Conservation (phyloP, 2,888 invertebrate genomes). For the Pseudolycoriella hygida region DNA sequence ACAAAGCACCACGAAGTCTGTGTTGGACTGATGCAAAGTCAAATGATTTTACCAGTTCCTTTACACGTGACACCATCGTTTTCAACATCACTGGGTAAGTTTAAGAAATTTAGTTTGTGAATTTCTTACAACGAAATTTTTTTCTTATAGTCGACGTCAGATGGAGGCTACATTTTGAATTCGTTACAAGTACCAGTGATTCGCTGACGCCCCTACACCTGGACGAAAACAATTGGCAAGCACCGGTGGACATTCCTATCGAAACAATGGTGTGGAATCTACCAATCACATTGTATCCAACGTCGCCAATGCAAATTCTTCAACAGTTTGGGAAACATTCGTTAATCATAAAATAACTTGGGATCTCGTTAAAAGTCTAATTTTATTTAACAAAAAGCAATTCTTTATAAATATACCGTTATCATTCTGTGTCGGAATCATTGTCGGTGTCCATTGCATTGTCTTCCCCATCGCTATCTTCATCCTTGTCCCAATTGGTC, state of each 20-base stretch:
- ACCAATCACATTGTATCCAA: constrained; percentile 84
- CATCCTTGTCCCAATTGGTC: constrained; percentile 81
- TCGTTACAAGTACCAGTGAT: constrained; percentile 67
- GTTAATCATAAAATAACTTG: constrained; percentile 9
- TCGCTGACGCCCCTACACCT: constrained; percentile 38
- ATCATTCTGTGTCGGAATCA: constrained; percentile 3
- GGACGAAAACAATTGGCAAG: constrained; percentile 55
- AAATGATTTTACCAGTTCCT: constrained; percentile 85
- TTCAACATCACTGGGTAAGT: constrained; percentile 62
- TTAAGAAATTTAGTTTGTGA: constrained; percentile 6
- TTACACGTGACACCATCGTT: constrained; percentile 93
- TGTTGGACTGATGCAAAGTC: constrained; percentile 69
- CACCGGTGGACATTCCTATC: constrained; percentile 70
- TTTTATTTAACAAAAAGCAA: not conserved
- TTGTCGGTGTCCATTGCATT: constrained; percentile 12
- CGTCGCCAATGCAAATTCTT: constrained; percentile 66
- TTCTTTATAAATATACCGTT: not conserved
- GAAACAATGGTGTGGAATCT: constrained; percentile 99
- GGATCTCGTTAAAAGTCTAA: not conserved
- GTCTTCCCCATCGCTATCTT: constrained; percentile 29
- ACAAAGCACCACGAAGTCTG: constrained; percentile 89
- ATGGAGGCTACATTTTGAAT: constrained; percentile 96
- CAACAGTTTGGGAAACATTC: constrained; percentile 31
- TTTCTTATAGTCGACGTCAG: constrained; percentile 68
- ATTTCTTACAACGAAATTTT: too few species aligned